Conservation (phyloP, 92 coral and sea anemone species). For the Pocillopora meandrina region DNA sequence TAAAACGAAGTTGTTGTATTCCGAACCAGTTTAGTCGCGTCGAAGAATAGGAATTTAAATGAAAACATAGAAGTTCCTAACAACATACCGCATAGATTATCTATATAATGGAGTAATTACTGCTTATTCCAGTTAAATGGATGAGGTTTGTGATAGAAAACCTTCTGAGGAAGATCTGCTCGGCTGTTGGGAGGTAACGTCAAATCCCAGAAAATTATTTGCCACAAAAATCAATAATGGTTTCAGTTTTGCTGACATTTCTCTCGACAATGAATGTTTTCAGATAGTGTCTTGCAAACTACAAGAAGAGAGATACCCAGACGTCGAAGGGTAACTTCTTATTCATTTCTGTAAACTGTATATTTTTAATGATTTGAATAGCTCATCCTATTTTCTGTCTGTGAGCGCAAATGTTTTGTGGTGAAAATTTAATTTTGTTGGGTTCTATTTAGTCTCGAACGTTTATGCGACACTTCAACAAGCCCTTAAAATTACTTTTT, state of each 20-base stretch:
- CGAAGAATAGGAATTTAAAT: no score
- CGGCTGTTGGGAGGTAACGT: conserved; percentile 44
- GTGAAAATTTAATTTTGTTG: no score
- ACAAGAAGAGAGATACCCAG: conserved; percentile 27
- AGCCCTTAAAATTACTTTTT: no score
- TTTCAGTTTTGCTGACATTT: not conserved
- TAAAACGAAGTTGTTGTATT: not conserved
- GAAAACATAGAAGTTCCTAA: no score
- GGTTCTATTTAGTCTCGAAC: no score
- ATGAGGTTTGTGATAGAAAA: conserved; percentile 3
- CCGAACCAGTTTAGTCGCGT: not conserved
- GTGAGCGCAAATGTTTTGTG: no score
- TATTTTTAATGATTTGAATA: no score
- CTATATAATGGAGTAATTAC: not conserved
- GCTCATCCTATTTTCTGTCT: not conserved
- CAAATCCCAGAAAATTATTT: not conserved
- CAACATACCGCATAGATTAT: not conserved
- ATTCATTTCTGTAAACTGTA: not conserved
- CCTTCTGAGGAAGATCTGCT: conserved; percentile 39
- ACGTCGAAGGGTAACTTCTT: conserved; percentile 33
- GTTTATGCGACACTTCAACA: no score
- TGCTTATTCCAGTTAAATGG: not conserved
- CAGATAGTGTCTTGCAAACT: conserved; percentile 40
- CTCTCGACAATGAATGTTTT: not conserved
- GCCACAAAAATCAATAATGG: not conserved